A percentile compares a stretch with the other conserved stretches of the same genome.
Conservation (phyloP, 2,888 invertebrate species). For the Drosophila monieri region DNA sequence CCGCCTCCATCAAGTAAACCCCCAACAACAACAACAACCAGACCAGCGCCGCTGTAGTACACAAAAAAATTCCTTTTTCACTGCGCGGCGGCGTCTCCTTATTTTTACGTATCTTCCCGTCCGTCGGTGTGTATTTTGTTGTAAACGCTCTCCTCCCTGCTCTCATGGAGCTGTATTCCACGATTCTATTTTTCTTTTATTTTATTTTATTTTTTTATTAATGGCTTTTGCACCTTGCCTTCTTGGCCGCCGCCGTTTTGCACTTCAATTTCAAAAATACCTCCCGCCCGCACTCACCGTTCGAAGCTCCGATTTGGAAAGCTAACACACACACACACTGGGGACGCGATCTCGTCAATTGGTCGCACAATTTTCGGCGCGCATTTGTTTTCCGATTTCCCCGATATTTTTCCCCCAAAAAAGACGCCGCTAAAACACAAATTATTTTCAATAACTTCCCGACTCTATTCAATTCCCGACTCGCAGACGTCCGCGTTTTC, state of each 20-base stretch:
- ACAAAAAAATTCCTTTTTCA: constrained; percentile 70
- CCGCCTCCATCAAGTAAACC: not conserved
- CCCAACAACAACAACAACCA: constrained; percentile 20
- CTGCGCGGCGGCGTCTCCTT: constrained; percentile 56
- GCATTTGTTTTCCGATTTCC: constrained; percentile 67
- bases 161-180: constrained; percentile 16
- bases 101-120: constrained; percentile 23
- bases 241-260: constrained; percentile 43
- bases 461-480: not conserved
- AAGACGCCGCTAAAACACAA: constrained; percentile 63
- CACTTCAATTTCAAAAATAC: constrained; percentile 20
- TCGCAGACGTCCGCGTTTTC: constrained; percentile 13
- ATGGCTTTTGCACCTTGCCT: constrained; percentile 73
- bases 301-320: constrained; percentile 47
- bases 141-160: constrained; percentile 41
- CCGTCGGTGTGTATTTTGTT: constrained; percentile 43
- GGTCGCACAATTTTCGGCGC: constrained; percentile 46
- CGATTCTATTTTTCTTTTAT: constrained; percentile 52
- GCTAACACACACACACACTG: constrained; percentile 20
- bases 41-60: constrained; percentile 56
- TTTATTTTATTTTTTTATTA: constrained; percentile 61
- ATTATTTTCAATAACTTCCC: constrained; percentile 1
- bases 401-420: constrained; percentile 70
- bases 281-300: constrained; percentile 64
- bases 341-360: constrained; percentile 66